Evolutionary conservation across 2,113 vertebrate genomes (phyloP), one percentile per base, ranked within the genome.

Genomic region (Lota lota): DNA sequence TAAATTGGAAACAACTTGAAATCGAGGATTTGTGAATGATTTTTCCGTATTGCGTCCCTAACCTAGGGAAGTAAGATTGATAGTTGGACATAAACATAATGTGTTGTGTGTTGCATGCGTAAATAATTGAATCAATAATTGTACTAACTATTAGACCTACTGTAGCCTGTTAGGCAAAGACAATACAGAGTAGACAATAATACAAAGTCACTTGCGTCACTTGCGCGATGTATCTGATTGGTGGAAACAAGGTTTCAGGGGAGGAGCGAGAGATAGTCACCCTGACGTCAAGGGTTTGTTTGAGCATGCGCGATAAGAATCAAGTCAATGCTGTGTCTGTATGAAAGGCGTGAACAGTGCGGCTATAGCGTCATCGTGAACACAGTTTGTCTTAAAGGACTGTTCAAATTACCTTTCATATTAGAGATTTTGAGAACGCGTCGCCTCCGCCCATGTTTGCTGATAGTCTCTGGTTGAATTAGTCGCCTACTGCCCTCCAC

Each of bases 311-410:
- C 54, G 63, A 2, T 69, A 58, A 54, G 8, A 40, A 22, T 57
- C 47, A 61, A 73, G 69, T 63, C 74, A 47, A 79, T 65, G 71
- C 85, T 64, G 83, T 86, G 79, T 78, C 73, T 81, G 73, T 87
- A 88, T 85, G 86, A 87, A 83, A 89, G 72, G 19, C 63, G 1
- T 67, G 71, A 68, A 75, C 77, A 18, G 22, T 72, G 51, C 64
- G 19, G 51, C 56, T 22, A 5, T 12, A 69, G 51, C 66, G 47
- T 58, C 56, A 3, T 61, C 61, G 22, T 28, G 18, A 63, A 63
- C 60, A 12, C 50, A 17, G 4, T 22, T 24, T 53, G 3, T 12
- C 19, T 53, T 1, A 1, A 7, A 54, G 3, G 3, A 21, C 12
- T 22, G 4, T 11, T 22, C 17, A 1, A 2, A 18, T n/a, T 17